Percentiles rank a stretch among this genome's conserved stretches.
phyloP scores from a whole-genome alignment of 2,888 invertebrate species.

The Heliconius charithonia region DNA sequence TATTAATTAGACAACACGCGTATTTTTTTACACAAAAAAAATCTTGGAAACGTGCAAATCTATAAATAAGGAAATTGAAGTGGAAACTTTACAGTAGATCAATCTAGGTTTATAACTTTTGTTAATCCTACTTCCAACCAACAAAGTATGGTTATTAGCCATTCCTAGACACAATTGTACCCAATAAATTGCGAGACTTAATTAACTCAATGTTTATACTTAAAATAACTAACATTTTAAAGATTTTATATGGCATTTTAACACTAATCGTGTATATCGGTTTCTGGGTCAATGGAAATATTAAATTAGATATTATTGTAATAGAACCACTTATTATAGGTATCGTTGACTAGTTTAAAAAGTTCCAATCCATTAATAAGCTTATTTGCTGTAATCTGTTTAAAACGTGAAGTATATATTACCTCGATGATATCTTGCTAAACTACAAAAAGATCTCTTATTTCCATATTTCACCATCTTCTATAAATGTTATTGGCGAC shows the following conservation, averaged over 20 bases:
- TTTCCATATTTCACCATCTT: too few relatives aligned
- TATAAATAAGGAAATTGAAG: neutral
- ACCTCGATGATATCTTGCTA: too few relatives aligned
- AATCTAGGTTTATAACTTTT: neutral
- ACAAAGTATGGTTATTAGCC: conserved; percentile 26
- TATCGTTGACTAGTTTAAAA: too few relatives aligned
- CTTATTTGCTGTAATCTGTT: too few relatives aligned
- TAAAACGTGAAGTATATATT: too few relatives aligned
- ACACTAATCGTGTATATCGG: neutral
- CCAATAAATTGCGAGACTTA: conserved; percentile 4
- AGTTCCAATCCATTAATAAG: too few relatives aligned
- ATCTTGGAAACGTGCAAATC: too few relatives aligned
- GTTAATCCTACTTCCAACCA: neutral
- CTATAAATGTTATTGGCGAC: too few relatives aligned
- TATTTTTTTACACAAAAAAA: too few relatives aligned
- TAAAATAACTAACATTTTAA: conserved; percentile 15
- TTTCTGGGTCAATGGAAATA: neutral
- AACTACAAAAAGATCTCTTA: too few relatives aligned
- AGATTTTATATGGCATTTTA: conserved; percentile 17
- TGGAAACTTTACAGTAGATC: neutral
- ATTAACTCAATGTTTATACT: conserved; percentile 5
- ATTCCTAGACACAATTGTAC: conserved; percentile 16
- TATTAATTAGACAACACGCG: too few relatives aligned
- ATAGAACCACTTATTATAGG: neutral
- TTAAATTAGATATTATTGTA: neutral